A percentile compares a stretch with the other conserved stretches of the same genome.
Conservation (phyloP, 1,140 invertebrate genomes). For the Coenobita brevimanus region DNA sequence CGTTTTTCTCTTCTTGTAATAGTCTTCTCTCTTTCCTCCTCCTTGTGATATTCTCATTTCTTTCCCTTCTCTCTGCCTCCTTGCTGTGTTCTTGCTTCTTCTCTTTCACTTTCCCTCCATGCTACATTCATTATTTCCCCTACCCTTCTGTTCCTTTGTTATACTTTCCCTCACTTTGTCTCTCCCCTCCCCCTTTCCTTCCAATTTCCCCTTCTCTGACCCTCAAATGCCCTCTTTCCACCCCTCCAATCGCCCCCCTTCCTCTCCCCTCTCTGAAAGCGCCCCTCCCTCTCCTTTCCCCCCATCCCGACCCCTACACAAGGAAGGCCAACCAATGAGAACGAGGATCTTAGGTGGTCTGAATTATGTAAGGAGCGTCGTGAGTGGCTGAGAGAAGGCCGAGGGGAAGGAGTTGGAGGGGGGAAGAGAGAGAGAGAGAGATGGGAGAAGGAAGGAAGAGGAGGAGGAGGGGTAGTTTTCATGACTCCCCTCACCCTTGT, state of each 20-base stretch:
- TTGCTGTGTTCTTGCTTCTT: background rate
- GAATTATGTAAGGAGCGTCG: conserved; percentile 38
- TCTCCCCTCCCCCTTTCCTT: background rate
- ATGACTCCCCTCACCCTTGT: too few species aligned
- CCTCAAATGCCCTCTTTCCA: background rate
- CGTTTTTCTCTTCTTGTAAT: background rate
- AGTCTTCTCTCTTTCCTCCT: background rate
- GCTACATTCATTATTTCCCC: background rate
- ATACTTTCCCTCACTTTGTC: too few species aligned
- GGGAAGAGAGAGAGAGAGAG: too few species aligned
- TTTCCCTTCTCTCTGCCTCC: background rate
- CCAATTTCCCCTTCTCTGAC: too few species aligned
- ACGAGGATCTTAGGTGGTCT: conserved; percentile 7
- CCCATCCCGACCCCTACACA: background rate
- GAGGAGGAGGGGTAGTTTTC: too few species aligned
- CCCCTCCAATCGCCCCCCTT: background rate
- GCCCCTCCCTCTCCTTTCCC: background rate
- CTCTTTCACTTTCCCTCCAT: background rate
- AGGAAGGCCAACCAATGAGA: conserved; percentile 17
- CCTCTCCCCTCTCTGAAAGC: background rate
- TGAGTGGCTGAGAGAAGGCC: conserved; percentile 34
- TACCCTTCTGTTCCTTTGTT: too few species aligned
- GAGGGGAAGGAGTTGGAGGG: background rate
- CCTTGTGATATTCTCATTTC: background rate
- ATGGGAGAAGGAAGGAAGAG: background rate